These are phyloP conservation scores for Urocolius indicus DNA, from an alignment of 2,113 vertebrate genomes.

Conservation along the genomic window DNA sequence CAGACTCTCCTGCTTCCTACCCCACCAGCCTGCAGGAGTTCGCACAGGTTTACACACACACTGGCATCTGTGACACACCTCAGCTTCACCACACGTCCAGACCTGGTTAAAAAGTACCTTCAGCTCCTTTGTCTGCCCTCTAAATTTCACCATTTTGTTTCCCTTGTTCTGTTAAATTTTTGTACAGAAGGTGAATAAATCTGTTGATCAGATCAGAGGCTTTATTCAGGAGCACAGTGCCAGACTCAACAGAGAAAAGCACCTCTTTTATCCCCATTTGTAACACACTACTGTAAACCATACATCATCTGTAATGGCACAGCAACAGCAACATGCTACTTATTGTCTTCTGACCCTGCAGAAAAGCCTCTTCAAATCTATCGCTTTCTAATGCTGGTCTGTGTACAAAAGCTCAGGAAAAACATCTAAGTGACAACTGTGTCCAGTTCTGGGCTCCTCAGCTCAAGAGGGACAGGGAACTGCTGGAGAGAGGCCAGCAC, in stretches of 20 bases:
- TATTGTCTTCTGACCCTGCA: background rate
- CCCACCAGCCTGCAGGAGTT: background rate
- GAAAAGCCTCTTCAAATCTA: background rate
- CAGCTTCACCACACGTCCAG: background rate
- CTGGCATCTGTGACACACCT: fast-evolving
- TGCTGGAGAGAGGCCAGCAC: too few relatives aligned
- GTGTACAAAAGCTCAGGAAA: background rate
- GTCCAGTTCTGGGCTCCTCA: too few relatives aligned
- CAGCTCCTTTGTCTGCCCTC: background rate
- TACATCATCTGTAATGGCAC: background rate
- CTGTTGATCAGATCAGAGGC: background rate
- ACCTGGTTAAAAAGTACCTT: background rate
- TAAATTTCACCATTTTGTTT: fast-evolving
- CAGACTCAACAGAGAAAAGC: background rate
- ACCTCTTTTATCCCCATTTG: background rate
- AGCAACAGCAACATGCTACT: background rate
- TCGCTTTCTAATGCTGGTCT: background rate
- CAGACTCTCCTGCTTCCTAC: background rate
- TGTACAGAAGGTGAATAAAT: background rate
- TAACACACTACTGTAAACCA: fast-evolving
- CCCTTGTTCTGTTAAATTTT: background rate
- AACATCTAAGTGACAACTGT: background rate
- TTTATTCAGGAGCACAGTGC: background rate
- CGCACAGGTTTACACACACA: fast-evolving
- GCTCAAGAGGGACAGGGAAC: too few relatives aligned